Conservation (phyloP, 2,113 vertebrate species). For the Mellivora capensis region DNA sequence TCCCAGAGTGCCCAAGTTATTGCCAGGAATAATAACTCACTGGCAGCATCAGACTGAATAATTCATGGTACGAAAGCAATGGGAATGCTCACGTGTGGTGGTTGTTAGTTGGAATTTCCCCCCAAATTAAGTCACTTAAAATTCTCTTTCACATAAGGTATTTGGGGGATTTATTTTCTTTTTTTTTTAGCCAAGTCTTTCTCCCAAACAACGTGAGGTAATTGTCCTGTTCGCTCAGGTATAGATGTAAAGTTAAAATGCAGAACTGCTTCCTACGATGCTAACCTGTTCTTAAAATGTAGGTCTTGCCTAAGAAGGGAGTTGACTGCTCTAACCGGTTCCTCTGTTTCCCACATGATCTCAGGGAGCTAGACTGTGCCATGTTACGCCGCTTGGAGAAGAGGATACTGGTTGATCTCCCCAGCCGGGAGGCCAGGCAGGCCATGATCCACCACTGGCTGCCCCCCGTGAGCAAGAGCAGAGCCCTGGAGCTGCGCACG, state of each 20-base stretch:
- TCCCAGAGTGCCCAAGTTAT: neutral
- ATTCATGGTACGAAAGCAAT: neutral
- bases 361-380: slow-evolving; percentile 94
- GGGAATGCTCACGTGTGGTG: neutral
- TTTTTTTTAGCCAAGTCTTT: neutral
- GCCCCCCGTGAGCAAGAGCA: slow-evolving; percentile 86
- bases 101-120: neutral
- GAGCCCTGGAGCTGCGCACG: slow-evolving; percentile 86
- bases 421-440: slow-evolving; percentile 85
- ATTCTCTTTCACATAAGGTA: neutral
- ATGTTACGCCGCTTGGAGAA: slow-evolving; percentile 96
- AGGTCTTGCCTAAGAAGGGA: neutral
- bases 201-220: neutral
- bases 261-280: neutral
- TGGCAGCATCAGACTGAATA: neutral
- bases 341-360: neutral
- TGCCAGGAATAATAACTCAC: neutral
- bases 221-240: neutral
- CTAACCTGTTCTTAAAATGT: neutral
- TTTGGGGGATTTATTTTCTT: neutral
- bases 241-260: neutral
- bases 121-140: neutral
- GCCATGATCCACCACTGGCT: slow-evolving; percentile 96
- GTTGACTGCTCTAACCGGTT: rapidly evolving
- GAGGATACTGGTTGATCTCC: slow-evolving; percentile 94